Conservation (phyloP, 2,797 vertebrate species). For the Sarcoramphus papa region DNA sequence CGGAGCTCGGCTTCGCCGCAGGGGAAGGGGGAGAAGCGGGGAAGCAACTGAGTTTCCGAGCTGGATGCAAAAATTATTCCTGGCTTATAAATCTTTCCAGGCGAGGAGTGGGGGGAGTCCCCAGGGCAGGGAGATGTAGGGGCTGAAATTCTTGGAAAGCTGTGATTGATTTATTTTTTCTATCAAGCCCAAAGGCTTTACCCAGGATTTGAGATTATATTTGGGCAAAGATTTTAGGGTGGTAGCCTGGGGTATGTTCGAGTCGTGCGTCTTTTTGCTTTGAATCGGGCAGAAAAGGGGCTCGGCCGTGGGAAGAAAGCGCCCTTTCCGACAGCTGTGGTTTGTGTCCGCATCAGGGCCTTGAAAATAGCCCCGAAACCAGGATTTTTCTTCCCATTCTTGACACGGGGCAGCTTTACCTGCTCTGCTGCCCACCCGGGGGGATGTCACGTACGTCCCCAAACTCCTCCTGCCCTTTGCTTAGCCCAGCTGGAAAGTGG, state of each 20-base stretch:
- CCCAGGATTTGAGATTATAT: fast-evolving
- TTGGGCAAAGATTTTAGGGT: background rate
- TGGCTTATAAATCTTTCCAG: background rate
- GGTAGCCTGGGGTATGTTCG: fast-evolving
- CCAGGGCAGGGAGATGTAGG: background rate
- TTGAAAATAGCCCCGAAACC: background rate
- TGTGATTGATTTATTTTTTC: background rate
- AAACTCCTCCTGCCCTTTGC: background rate
- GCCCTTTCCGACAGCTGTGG: background rate
- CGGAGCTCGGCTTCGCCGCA: background rate
- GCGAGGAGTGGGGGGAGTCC: background rate
- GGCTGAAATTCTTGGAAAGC: background rate
- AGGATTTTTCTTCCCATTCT: background rate
- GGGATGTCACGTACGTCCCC: background rate
- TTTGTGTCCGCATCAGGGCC: background rate
- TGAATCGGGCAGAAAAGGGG: background rate
- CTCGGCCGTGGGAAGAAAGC: background rate
- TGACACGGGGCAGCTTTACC: background rate
- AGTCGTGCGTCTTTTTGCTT: background rate
- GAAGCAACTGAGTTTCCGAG: background rate
- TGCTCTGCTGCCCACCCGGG: background rate
- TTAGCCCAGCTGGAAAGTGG: background rate
- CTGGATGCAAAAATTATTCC: background rate
- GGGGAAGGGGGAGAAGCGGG: background rate
- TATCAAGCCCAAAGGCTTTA: background rate